A percentile compares a stretch with the other conserved stretches of the same genome.
phyloP scores from a whole-genome alignment of 2,888 invertebrate species.

The Eupeodes luniger region DNA sequence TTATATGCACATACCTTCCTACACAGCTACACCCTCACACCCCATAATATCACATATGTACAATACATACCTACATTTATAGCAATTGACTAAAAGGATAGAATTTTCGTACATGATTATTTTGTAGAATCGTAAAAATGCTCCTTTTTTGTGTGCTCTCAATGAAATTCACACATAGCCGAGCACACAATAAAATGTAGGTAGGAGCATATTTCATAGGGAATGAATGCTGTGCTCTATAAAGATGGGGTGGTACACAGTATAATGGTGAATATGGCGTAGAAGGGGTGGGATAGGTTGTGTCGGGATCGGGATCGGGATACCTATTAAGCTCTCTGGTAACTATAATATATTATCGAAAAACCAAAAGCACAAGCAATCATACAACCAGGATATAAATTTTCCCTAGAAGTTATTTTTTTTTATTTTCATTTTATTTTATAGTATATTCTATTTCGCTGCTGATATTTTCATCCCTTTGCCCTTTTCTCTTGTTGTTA shows the following conservation, averaged over 20 bases:
- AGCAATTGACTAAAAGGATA: conserved; percentile 76
- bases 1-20: conserved; percentile 15
- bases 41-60: background rate
- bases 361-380: conserved; percentile 78
- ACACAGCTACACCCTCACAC: conserved; percentile 43
- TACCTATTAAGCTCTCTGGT: conserved; percentile 76
- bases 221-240: conserved; percentile 51
- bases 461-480: conserved; percentile 54
- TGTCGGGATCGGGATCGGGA: conserved; percentile 54
- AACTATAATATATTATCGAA: conserved; percentile 76
- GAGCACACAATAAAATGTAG: conserved; percentile 69
- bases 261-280: background rate
- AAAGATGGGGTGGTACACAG: background rate
- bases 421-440: conserved; percentile 10
- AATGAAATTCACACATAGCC: conserved; percentile 75
- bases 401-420: conserved; percentile 69
- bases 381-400: conserved; percentile 78
- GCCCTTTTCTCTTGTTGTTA: conserved; percentile 51
- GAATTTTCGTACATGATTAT: conserved; percentile 76
- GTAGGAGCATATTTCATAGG: conserved; percentile 74
- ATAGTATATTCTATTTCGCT: conserved; percentile 30
- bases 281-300: background rate
- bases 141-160: conserved; percentile 73
- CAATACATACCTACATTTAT: conserved; percentile 29
- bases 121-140: conserved; percentile 75